Percentiles rank a stretch among this genome's conserved stretches.
phyloP scores from a whole-genome alignment of 2,113 vertebrate genomes.

The Engystomops pustulosus region DNA sequence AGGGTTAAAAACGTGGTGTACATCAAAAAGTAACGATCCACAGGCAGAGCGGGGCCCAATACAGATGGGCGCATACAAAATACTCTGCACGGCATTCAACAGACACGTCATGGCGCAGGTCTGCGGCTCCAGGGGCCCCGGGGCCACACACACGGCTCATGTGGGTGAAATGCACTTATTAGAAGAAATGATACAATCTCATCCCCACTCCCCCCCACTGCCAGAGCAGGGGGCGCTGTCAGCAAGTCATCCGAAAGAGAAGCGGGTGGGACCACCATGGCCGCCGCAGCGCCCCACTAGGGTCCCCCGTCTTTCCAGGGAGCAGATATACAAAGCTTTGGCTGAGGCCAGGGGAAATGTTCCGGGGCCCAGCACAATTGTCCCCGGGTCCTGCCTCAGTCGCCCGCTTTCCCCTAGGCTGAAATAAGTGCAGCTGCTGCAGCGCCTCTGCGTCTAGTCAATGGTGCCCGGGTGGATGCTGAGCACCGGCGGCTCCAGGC shows the following conservation, averaged over 20 bases:
- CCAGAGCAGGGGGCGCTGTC: constrained; percentile 2
- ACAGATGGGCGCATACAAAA: background rate
- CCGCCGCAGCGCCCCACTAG: background rate
- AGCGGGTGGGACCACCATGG: background rate
- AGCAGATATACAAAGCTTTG: constrained; percentile 56
- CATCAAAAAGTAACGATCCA: background rate
- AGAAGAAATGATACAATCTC: constrained; percentile 5
- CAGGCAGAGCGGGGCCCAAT: too few species aligned
- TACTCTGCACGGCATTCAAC: background rate
- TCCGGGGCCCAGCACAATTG: too few species aligned
- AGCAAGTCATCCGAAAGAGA: background rate
- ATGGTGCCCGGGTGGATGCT: constrained; percentile 97
- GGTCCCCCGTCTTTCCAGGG: background rate
- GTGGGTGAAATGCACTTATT: background rate
- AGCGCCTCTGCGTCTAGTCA: too few species aligned
- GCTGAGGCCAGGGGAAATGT: constrained; percentile 63
- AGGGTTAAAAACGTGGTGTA: constrained; percentile 27
- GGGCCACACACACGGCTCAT: background rate
- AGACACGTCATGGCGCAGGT: too few species aligned
- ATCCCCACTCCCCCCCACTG: background rate
- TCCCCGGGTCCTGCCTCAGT: background rate
- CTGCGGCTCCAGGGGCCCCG: too few species aligned
- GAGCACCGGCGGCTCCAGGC: constrained; percentile 93
- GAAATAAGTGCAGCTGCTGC: accelerated
- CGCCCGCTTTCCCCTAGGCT: constrained; percentile 53